Evolutionary conservation across 2,113 vertebrate species (phyloP), one percentile per base, ranked within the genome.

Genomic region (Pampusana beccarii): DNA sequence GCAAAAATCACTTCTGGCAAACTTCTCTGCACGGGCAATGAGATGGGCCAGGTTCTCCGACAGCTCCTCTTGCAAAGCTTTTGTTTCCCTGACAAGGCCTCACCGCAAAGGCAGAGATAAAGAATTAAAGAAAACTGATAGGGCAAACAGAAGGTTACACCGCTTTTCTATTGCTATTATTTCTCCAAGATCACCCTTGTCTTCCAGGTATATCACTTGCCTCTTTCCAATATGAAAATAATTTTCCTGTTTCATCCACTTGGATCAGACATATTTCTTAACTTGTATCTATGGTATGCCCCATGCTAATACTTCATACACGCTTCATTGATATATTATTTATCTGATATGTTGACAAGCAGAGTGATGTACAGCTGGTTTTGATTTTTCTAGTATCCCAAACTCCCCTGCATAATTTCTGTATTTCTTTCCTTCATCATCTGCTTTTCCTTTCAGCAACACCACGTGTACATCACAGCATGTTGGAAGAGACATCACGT

Each of bases 41-140:
- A 94, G 84, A 91, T 82, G 73, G 61, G 84, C 86, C 57, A 89
- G 80, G 92, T 92, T 92, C 11, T 38, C 79, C 60, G 77, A 84
- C 82, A 86, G 28, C 19, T 93, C 20, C 46, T 86, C 50, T 69
- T 48, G 11, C 84, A 64, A 81, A 86, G 72, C 72, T 86, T 91
- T 87, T 65, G 61, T 92, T 84, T 95, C 88, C 17, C 3, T 79
- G 83, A 88, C 86, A 92, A 88, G 88, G 53, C 50, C 53, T 93
- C 73, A 61, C 86, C 61, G 65, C 34, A 86, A 66, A 38, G 62
- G 79, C 62, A 72, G 80, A 93, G 77, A 92, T 25, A 84, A 74
- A 54, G 38, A 66, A 40, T 33, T 61, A 56, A 74, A 91, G 80
- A 92, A 91, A 96, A 74, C 48, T 69, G 69, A 92, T 29, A 92